Conservation (phyloP, 2,113 vertebrate genomes). For the Sapayoa aenigma region DNA sequence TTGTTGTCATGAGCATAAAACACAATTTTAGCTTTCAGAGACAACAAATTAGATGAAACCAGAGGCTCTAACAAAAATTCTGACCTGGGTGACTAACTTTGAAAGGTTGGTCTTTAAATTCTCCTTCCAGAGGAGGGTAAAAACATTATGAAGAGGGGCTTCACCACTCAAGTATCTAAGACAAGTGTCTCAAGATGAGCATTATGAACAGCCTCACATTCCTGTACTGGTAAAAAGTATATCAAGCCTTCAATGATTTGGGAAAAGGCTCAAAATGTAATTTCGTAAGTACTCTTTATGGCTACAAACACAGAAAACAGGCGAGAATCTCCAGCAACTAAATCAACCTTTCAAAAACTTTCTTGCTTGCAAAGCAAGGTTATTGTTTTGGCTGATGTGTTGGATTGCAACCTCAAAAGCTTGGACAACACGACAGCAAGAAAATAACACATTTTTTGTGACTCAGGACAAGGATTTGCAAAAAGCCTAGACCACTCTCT, state of each 20-base stretch:
- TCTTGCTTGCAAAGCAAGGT: neutral
- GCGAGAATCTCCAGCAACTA: neutral
- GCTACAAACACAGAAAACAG: neutral
- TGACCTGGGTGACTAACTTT: neutral
- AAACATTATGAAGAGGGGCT: neutral
- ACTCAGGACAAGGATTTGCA: neutral
- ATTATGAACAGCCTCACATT: neutral
- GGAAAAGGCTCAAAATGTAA: neutral
- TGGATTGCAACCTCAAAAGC: neutral
- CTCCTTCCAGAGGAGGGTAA: neutral
- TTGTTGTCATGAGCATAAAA: neutral
- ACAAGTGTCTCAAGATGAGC: neutral
- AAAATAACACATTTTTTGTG: neutral
- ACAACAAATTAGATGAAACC: neutral
- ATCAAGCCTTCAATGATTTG: neutral
- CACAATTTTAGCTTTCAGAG: neutral
- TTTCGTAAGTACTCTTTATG: neutral
- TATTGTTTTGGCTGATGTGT: neutral
- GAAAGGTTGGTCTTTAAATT: neutral
- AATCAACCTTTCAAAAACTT: neutral
- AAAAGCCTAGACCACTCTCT: neutral
- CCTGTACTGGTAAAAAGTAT: neutral
- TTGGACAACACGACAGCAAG: neutral
- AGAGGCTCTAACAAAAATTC: neutral
- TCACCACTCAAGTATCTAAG: neutral